Evolutionary conservation across 2,113 vertebrate species (phyloP).

Genomic region (Apeltes quadracus): DNA sequence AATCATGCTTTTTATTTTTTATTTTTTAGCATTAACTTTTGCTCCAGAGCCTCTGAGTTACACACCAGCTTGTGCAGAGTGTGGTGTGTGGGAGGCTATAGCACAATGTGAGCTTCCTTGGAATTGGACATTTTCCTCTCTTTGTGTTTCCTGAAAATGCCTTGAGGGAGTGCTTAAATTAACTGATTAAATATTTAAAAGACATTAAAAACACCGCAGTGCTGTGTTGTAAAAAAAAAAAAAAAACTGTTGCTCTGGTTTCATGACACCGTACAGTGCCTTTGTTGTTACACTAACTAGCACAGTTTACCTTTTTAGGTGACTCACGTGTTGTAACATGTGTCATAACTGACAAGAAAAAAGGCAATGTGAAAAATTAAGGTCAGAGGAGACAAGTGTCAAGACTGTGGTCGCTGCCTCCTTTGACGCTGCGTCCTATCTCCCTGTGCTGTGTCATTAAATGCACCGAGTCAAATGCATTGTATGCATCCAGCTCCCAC

Average conservation of each 20-base stretch:
- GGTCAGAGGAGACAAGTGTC: slow-evolving; percentile 46
- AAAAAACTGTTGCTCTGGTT: slow-evolving; percentile 8
- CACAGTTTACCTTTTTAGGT: no score
- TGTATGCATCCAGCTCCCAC: slow-evolving; percentile 12
- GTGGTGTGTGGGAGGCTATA: slow-evolving; percentile 11
- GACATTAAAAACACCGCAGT: not conserved
- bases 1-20: slow-evolving; percentile 62
- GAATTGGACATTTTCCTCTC: slow-evolving; percentile 39
- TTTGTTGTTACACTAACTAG: slow-evolving; percentile 13
- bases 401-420: slow-evolving; percentile 23
- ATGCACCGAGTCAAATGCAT: slow-evolving; percentile 23
- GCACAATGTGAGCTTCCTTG: slow-evolving; percentile 37
- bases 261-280: slow-evolving; percentile 21
- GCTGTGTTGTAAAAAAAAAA: slow-evolving; percentile 6
- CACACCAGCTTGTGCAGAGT: slow-evolving; percentile 37
- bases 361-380: slow-evolving; percentile 33
- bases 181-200: slow-evolving; percentile 31
- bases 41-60: slow-evolving; percentile 35
- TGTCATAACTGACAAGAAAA: slow-evolving; percentile 32
- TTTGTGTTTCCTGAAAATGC: slow-evolving; percentile 23
- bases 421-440: slow-evolving; percentile 3
- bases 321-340: slow-evolving; percentile 19
- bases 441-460: not conserved
- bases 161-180: slow-evolving; percentile 22
- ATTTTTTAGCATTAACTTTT: slow-evolving; percentile 57